phyloP scores from a whole-genome alignment of 2,888 invertebrate species.

The Sisyra terminalis region DNA sequence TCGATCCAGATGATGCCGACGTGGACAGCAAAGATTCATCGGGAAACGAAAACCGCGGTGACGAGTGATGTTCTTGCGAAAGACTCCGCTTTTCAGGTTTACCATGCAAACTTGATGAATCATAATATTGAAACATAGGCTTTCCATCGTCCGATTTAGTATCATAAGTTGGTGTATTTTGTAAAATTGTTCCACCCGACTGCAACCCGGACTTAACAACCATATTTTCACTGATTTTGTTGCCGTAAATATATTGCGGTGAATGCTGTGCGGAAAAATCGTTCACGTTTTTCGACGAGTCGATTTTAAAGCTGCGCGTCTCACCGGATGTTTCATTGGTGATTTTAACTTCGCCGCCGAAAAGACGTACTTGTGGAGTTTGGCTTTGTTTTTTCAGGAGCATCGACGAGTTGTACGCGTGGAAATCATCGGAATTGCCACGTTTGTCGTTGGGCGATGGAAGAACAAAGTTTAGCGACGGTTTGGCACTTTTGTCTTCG shows the following conservation, averaged over 20 bases:
- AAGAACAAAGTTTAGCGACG: background rate
- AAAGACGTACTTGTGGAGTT: constrained; percentile 38
- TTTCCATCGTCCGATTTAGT: constrained; percentile 10
- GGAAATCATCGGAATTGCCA: constrained; percentile 4
- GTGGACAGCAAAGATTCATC: constrained; percentile 10
- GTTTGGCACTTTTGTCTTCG: constrained; percentile 3
- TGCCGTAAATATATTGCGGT: constrained; percentile 14
- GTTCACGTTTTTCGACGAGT: constrained; percentile 18
- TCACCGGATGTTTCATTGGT: constrained; percentile 45
- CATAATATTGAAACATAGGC: constrained; percentile 6
- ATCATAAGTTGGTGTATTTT: constrained; percentile 21
- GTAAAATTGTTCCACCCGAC: constrained; percentile 59
- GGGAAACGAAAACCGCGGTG: constrained; percentile 9
- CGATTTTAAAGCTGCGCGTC: constrained; percentile 35
- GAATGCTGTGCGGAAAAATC: constrained; percentile 16
- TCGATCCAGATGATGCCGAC: constrained; percentile 7
- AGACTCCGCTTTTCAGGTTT: background rate
- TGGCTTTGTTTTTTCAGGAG: constrained; percentile 19
- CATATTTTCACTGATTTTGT: constrained; percentile 31
- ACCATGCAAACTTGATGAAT: background rate
- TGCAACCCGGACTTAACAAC: constrained; percentile 68
- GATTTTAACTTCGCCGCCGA: constrained; percentile 64
- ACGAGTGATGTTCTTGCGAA: background rate
- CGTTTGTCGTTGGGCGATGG: background rate
- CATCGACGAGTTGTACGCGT: constrained; percentile 8